These are phyloP conservation scores for Astreopora myriophthalma DNA, from an alignment of 64 coral and sea anemone species.

Conservation along the genomic window DNA sequence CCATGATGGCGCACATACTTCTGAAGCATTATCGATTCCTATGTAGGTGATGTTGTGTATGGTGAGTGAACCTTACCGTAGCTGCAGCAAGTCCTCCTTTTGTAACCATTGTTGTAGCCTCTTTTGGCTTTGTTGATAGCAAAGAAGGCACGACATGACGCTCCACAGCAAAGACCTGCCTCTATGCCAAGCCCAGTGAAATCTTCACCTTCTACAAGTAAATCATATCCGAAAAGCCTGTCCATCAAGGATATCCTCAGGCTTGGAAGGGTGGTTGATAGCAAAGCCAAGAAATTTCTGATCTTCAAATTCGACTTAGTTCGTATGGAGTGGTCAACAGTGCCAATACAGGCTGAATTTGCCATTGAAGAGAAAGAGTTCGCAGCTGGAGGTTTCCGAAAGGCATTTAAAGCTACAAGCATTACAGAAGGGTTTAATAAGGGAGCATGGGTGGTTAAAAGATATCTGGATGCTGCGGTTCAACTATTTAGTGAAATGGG, in stretches of 20 bases:
- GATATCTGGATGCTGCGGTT: constrained; percentile 2
- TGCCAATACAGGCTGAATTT: constrained; percentile 53
- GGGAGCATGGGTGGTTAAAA: constrained; percentile 61
- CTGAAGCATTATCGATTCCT: no score
- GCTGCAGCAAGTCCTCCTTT: no score
- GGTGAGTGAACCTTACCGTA: no score
- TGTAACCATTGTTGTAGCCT: no score
- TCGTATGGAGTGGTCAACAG: constrained; percentile 66
- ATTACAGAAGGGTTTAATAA: constrained; percentile 63
- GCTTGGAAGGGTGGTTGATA: constrained; percentile 55
- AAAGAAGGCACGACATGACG: constrained; percentile 31
- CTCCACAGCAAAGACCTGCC: constrained; percentile 30
- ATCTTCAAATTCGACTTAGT: constrained; percentile 48
- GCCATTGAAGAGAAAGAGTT: constrained; percentile 32
- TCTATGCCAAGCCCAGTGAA: constrained; percentile 36
- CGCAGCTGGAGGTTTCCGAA: constrained; percentile 56
- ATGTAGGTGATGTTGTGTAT: no score
- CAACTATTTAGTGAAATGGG: not conserved
- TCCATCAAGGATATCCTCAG: constrained; percentile 34
- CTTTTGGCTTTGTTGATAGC: constrained; percentile 11
- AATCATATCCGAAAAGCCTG: constrained; percentile 44
- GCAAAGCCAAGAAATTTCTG: constrained; percentile 3
- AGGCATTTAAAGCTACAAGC: constrained; percentile 54
- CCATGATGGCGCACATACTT: no score
- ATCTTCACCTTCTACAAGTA: constrained; percentile 10